phyloP scores from a whole-genome alignment of 2,888 invertebrate genomes.

The Machimus rusticus region DNA sequence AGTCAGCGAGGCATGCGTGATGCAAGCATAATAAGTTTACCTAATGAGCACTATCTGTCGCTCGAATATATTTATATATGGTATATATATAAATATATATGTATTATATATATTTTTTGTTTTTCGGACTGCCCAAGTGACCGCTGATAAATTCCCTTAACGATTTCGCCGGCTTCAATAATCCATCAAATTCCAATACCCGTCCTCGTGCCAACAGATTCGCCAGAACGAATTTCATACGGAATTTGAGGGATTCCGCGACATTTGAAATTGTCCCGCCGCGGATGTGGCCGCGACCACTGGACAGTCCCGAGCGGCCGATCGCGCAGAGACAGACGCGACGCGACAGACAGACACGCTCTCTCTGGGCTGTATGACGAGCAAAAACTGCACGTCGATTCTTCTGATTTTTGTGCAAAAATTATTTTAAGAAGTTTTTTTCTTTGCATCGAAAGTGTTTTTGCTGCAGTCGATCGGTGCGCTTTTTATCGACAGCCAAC shows the following conservation, averaged over 20 bases:
- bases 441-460: not conserved
- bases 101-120: not conserved
- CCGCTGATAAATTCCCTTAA: constrained; percentile 19
- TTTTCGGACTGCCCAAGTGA: not conserved
- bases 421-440: constrained; percentile 38
- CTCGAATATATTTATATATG: not conserved
- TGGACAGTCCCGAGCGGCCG: not conserved
- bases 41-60: constrained; percentile 18
- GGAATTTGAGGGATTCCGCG: constrained; percentile 37
- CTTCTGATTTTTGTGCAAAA: constrained; percentile 38
- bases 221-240: constrained; percentile 32
- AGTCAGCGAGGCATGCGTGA: not conserved
- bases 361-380: not conserved
- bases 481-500: not conserved
- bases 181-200: constrained; percentile 39
- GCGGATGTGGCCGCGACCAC: not conserved
- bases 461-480: not conserved
- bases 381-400: constrained; percentile 32
- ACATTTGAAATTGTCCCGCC: constrained; percentile 16
- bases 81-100: not conserved
- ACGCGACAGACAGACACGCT: not conserved
- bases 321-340: not conserved
- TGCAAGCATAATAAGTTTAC: not conserved
- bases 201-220: constrained; percentile 36
- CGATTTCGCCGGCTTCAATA: constrained; percentile 15